Evolutionary conservation across 2,888 invertebrate species (phyloP).

Genomic region (Aleiodes testaceus): DNA sequence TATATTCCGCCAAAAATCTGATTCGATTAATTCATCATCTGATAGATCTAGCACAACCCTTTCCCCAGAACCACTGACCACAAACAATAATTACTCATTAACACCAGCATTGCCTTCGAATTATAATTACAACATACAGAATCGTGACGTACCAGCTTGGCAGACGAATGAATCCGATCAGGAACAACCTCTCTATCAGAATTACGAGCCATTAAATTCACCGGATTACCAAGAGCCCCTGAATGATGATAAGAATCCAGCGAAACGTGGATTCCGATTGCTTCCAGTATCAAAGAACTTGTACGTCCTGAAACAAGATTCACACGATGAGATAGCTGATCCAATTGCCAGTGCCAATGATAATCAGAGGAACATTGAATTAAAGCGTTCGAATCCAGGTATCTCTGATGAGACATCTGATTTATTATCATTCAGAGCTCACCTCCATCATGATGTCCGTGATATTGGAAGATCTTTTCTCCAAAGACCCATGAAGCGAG

Average conservation of each 20-base stretch:
- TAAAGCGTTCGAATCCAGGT: conserved; percentile 31
- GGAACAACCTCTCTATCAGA: not conserved
- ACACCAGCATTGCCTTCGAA: not conserved
- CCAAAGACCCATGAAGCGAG: conserved; percentile 24
- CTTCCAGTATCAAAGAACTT: conserved; percentile 51
- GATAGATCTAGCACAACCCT: not conserved
- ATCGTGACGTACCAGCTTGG: conserved; percentile 13
- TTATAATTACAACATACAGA: conserved; percentile 6
- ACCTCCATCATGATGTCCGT: conserved; percentile 57
- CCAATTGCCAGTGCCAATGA: conserved; percentile 8
- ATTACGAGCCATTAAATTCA: conserved; percentile 1
- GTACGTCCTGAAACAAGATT: conserved; percentile 50
- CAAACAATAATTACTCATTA: not conserved
- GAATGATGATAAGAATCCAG: not conserved
- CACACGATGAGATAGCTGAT: not conserved
- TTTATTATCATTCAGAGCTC: conserved; percentile 56
- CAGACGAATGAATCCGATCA: not conserved
- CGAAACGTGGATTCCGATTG: conserved; percentile 52
- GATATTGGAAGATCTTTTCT: conserved; percentile 55
- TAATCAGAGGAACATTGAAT: conserved; percentile 9
- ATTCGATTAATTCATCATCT: not conserved
- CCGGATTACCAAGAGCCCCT: conserved; percentile 2
- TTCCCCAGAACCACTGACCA: not conserved
- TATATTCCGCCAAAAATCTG: not conserved
- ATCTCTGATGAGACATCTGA: conserved; percentile 48